phyloP scores from a whole-genome alignment of 1,140 invertebrate genomes.

The Thaumetopoea pityocampa region DNA sequence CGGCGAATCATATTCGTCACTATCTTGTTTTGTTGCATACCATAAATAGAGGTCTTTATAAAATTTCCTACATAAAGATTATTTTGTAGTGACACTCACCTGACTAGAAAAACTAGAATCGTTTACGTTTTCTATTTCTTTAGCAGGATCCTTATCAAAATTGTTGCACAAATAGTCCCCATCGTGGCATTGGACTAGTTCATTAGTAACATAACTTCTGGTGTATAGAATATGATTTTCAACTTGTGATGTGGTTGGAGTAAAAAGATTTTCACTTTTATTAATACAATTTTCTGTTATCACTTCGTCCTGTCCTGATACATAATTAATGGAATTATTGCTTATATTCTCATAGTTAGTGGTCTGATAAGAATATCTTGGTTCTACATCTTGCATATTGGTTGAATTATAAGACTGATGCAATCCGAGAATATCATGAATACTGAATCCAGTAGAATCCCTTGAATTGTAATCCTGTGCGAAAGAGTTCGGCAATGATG shows the following conservation, averaged over 20 bases:
- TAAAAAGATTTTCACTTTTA: conserved; percentile 38
- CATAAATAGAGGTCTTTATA: neutral
- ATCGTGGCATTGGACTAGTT: conserved; percentile 44
- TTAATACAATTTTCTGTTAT: conserved; percentile 42
- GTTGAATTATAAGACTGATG: conserved; percentile 50
- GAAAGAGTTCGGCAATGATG: conserved; percentile 41
- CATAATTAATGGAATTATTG: conserved; percentile 50
- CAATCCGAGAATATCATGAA: conserved; percentile 70
- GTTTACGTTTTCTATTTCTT: conserved; percentile 39
- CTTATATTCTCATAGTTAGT: conserved; percentile 58
- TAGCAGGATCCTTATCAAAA: conserved; percentile 48
- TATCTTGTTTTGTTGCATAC: neutral
- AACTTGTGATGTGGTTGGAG: conserved; percentile 28
- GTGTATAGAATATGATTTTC: conserved; percentile 42
- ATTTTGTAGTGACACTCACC: conserved; percentile 35
- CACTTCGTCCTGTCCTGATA: conserved; percentile 40
- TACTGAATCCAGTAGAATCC: conserved; percentile 69
- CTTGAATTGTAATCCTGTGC: conserved; percentile 68
- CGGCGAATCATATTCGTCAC: conserved; percentile 42
- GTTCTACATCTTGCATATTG: conserved; percentile 39
- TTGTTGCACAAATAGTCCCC: conserved; percentile 39
- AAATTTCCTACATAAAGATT: neutral
- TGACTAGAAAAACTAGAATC: conserved; percentile 58
- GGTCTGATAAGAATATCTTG: conserved; percentile 62
- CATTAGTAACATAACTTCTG: conserved; percentile 44